A percentile compares a stretch with the other conserved stretches of the same genome.
phyloP scores from a whole-genome alignment of 2,888 invertebrate species.

The Lissocephala sabroskyi region DNA sequence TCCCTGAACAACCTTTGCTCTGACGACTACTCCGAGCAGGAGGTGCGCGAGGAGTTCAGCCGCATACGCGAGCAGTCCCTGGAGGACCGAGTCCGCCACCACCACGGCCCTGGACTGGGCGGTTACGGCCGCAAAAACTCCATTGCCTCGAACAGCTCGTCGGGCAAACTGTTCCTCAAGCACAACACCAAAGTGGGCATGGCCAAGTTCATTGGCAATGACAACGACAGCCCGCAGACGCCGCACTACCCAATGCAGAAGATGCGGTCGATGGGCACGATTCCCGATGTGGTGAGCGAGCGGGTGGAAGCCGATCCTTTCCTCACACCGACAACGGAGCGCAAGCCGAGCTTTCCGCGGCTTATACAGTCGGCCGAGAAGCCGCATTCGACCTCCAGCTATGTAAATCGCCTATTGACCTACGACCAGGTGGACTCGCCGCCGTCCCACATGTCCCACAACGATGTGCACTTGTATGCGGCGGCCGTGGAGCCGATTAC shows the following conservation, averaged over 20 bases:
- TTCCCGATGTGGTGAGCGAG: conserved; percentile 70
- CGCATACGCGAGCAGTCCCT: conserved; percentile 60
- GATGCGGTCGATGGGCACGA: conserved; percentile 72
- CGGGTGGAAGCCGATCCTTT: conserved; percentile 70
- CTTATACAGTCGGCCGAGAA: conserved; percentile 63
- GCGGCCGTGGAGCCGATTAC: conserved; percentile 2
- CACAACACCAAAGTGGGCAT: conserved; percentile 69
- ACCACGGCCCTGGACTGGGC: conserved; percentile 40
- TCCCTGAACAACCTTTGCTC: conserved; percentile 70
- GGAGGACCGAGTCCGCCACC: conserved; percentile 59
- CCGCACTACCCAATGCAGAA: conserved; percentile 69
- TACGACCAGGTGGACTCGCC: conserved; percentile 60
- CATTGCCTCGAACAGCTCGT: conserved; percentile 50
- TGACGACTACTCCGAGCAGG: conserved; percentile 64
- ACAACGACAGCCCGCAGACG: conserved; percentile 52
- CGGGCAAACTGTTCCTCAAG: conserved; percentile 65
- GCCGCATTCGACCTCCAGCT: conserved; percentile 26
- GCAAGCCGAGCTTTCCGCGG: conserved; percentile 57
- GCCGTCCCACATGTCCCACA: conserved; percentile 43
- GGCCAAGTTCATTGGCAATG: conserved; percentile 72
- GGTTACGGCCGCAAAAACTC: conserved; percentile 52
- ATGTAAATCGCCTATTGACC: conserved; percentile 44
- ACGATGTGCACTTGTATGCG: conserved; percentile 40
- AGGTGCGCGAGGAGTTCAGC: conserved; percentile 65
- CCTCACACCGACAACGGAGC: conserved; percentile 69